phyloP scores from a whole-genome alignment of 1,140 invertebrate genomes.

The Aleiodes sp. region DNA sequence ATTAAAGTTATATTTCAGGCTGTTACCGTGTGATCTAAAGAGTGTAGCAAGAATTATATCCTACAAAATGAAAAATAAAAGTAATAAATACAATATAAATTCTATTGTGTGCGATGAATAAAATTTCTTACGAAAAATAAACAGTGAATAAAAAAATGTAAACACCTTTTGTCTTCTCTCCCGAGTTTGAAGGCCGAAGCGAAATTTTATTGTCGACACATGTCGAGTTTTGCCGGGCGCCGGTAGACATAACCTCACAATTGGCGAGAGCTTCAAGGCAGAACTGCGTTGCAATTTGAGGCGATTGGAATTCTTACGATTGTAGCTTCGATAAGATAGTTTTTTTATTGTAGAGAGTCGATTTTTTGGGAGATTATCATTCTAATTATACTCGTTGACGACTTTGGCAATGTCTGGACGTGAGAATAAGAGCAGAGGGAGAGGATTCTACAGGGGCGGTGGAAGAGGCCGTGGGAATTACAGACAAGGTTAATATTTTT shows the following conservation, averaged over 20 bases:
- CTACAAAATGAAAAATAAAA: too few species aligned
- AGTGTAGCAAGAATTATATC: too few species aligned
- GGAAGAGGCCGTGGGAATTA: constrained; percentile 25
- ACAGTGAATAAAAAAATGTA: not conserved
- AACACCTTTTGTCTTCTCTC: not conserved
- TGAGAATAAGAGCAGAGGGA: constrained; percentile 16
- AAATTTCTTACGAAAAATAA: too few species aligned
- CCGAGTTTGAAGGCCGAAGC: not conserved
- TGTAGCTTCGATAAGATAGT: not conserved
- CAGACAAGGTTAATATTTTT: not conserved
- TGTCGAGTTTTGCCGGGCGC: not conserved
- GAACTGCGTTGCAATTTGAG: not conserved
- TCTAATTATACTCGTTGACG: not conserved
- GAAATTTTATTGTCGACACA: not conserved
- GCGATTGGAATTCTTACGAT: not conserved
- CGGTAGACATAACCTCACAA: constrained; percentile 5
- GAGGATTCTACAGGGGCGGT: constrained; percentile 25
- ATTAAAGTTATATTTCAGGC: too few species aligned
- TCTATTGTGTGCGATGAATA: too few species aligned
- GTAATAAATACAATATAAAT: too few species aligned
- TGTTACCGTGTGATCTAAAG: too few species aligned
- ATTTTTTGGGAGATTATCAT: not conserved
- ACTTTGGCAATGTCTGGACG: constrained; percentile 28
- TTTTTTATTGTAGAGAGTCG: too few species aligned
- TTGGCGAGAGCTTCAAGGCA: not conserved